Evolutionary conservation across 2,113 vertebrate species (phyloP).

Genomic region (Thunnus maccoyii): DNA sequence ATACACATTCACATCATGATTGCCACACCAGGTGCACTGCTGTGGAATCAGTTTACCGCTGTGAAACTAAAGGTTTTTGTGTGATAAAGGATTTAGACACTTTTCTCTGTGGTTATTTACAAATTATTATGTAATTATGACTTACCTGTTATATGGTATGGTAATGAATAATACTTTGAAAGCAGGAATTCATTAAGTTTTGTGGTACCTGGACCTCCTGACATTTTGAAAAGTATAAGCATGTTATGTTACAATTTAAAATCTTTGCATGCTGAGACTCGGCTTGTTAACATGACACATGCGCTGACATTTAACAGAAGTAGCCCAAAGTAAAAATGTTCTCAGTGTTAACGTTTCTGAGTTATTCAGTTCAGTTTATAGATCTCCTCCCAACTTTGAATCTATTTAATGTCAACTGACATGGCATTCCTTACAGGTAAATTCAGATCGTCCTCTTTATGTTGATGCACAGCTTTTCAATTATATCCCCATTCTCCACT

Average conservation of each 20-base stretch:
- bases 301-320: not conserved
- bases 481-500: constrained; percentile 62
- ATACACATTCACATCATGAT: not conserved
- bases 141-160: not conserved
- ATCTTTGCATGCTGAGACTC: not conserved
- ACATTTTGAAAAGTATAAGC: not conserved
- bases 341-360: not conserved
- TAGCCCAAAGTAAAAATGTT: not conserved
- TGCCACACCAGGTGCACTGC: not conserved
- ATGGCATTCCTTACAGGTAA: constrained; percentile 26
- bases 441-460: constrained; percentile 37
- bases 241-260: not conserved
- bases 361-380: constrained; percentile 12
- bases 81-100: not conserved
- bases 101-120: too few relatives aligned
- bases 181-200: not conserved
- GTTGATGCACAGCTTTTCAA: constrained; percentile 60
- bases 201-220: not conserved
- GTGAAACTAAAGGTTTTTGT: not conserved
- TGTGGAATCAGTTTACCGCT: not conserved
- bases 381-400: not conserved
- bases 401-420: constrained; percentile 18
- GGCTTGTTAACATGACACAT: not conserved
- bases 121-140: not conserved
- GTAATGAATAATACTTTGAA: not conserved